A percentile compares a stretch with the other conserved stretches of the same genome.
Evolutionary conservation across 2,113 vertebrate species (phyloP).

Genomic region (mouse (Mus musculus)): GRCm39 chr16:32248501-32249000

Average conservation of each 20-base stretch:
- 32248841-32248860: neutral
- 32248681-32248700: neutral
- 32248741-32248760: neutral
- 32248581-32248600: neutral
- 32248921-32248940: no score
- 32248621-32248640: neutral
- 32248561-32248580: conserved; percentile 1
- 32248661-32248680: neutral
- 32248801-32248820: neutral
- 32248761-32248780: neutral
- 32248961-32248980: no score
- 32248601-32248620: neutral
- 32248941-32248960: no score
- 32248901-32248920: no score
- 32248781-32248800: neutral
- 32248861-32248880: neutral
- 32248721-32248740: neutral
- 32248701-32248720: neutral
- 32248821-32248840: neutral
- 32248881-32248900: neutral
- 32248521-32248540: neutral
- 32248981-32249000: no score
- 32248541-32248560: neutral
- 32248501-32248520: neutral
- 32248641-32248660: neutral